Conservation (phyloP, 1,140 invertebrate genomes). For the Myzus persicae region DNA sequence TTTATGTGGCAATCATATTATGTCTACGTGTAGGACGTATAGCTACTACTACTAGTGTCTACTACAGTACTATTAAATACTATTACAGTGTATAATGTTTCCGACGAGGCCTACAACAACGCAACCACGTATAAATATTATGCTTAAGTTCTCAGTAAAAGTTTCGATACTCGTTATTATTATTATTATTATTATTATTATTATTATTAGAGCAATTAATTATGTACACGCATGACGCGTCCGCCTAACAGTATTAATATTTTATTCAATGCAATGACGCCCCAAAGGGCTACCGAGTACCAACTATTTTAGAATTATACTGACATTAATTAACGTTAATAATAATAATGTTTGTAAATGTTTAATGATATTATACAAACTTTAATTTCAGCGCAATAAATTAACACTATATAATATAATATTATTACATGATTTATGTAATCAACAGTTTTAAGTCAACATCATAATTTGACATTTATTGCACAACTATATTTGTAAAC, state of each 20-base stretch:
- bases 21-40: no score
- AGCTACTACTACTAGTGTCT: no score
- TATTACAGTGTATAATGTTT: no score
- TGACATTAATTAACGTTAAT: not conserved
- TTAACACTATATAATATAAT: not conserved
- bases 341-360: not conserved
- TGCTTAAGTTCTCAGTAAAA: no score
- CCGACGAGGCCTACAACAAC: no score
- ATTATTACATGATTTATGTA: not conserved
- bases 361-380: not conserved
- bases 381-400: not conserved
- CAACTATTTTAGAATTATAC: not conserved
- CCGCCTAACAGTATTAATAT: not conserved
- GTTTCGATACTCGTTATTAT: no score
- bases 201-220: no score
- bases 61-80: no score
- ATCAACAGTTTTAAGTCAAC: not conserved
- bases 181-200: no score
- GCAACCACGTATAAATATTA: no score
- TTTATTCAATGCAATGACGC: not conserved
- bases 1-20: no score
- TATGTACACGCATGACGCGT: not conserved
- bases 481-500: not conserved
- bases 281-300: not conserved
- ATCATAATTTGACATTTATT: not conserved